Evolutionary conservation across 2,113 vertebrate genomes (phyloP), one percentile per base, ranked within the genome.

Genomic region (Gasterosteus aculeatus): DNA sequence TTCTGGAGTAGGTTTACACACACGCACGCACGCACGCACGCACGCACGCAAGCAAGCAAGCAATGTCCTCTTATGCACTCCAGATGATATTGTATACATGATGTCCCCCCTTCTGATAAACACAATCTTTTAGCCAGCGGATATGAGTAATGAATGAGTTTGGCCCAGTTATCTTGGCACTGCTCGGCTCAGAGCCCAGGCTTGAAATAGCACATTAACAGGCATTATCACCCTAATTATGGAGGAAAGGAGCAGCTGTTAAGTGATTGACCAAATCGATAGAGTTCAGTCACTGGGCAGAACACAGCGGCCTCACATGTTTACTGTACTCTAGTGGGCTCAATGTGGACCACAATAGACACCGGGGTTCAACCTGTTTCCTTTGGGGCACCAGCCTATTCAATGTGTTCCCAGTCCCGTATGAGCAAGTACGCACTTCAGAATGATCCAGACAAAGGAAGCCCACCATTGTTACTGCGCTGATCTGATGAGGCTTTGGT

Each of bases 131-230:
- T 39, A 57, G 61, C 42, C 35, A 0, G 29, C 42, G 57, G 67
- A 63, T 59, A 42, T 10, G 47, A 58, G n/a, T 39, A 47, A 44
- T 26, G 31, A 10, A 39, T 7, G 35, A 67, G 44, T 46, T 47
- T 59, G 51, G 18, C 51, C 38, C 29, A 41, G 73, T 47, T 39
- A 22, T 31, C 56, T 22, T 62, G 35, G 31, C 57, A 14, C 53
- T 46, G 19, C 22, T 49, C 51, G 29, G 46, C 47, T 35, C 41
- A 29, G 42, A 65, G 33, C 72, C 67, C 33, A 18, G 39, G 12
- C 42, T 56, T 70, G 33, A 80, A 60, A 35, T 35, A 49, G 56
- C 38, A 38, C 70, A 53, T 41, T 70, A 59, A 57, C 44, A 44
- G 19, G 26, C 33, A 61, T 15, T 42, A 67, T 68, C 58, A 73